Evolutionary conservation across 2,797 vertebrate genomes (phyloP).

Genomic region (Poliocrania exsul): DNA sequence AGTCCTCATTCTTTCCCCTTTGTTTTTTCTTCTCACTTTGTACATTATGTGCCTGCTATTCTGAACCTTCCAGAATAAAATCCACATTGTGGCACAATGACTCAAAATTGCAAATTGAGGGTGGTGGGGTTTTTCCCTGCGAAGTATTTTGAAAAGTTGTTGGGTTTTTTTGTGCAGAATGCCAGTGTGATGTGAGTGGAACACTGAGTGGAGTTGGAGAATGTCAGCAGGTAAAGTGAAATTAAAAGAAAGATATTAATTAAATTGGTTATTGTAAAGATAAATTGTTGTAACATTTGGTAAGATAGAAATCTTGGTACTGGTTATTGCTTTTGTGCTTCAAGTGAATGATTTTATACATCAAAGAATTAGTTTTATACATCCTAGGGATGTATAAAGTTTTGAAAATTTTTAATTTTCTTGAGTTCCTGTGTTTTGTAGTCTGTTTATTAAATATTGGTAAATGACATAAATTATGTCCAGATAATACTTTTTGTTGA

Average conservation of each 20-base stretch:
- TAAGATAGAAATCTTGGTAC: neutral
- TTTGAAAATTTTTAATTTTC: neutral
- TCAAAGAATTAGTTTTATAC: neutral
- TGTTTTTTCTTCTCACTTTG: neutral
- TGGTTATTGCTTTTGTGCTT: neutral
- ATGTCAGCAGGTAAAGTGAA: conserved; percentile 86
- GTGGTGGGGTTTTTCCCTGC: neutral
- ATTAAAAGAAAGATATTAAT: neutral
- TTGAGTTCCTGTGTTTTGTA: neutral
- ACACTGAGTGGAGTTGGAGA: conserved; percentile 88
- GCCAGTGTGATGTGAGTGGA: conserved; percentile 87
- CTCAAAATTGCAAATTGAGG: neutral
- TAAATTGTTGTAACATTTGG: neutral
- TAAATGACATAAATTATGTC: neutral
- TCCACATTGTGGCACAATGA: neutral
- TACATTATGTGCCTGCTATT: neutral
- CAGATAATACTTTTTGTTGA: neutral
- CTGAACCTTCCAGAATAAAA: neutral
- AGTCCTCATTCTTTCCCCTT: neutral
- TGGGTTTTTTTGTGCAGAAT: conserved; percentile 76
- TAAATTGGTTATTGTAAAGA: neutral
- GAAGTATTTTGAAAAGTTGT: neutral
- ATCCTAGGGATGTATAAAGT: neutral
- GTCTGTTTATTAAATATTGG: neutral
- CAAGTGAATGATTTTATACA: neutral